Percentiles rank a stretch among this genome's conserved stretches.
Conservation (phyloP, 2,113 vertebrate species). For the Haemorhous mexicanus region DNA sequence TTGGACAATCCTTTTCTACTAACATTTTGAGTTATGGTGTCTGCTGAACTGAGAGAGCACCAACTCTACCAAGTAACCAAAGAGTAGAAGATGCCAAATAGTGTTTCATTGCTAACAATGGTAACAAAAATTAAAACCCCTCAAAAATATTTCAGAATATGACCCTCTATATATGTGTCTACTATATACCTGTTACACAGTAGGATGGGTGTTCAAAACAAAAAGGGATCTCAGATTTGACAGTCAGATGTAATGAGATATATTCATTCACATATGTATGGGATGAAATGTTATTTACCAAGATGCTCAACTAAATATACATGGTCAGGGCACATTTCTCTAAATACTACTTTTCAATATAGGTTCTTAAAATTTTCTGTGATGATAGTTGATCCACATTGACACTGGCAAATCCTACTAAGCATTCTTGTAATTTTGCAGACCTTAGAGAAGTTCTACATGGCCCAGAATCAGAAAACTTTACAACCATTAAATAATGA, state of each 20-base stretch:
- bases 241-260: neutral
- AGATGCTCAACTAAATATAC: neutral
- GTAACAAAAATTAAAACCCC: neutral
- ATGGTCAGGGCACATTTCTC: rapidly evolving
- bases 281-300: neutral
- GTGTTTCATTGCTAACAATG: neutral
- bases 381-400: neutral
- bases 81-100: neutral
- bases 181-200: neutral
- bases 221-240: neutral
- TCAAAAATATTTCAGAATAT: neutral
- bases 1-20: neutral
- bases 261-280: neutral
- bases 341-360: neutral
- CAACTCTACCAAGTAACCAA: neutral
- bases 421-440: neutral
- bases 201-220: neutral
- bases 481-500: neutral
- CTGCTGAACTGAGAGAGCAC: neutral
- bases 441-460: neutral
- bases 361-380: neutral
- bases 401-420: neutral
- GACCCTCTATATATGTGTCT: rapidly evolving
- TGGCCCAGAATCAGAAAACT: neutral
- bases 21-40: neutral